Evolutionary conservation across 2,797 vertebrate species (phyloP).

Genomic region (Pseudotriccus pelzelni): DNA sequence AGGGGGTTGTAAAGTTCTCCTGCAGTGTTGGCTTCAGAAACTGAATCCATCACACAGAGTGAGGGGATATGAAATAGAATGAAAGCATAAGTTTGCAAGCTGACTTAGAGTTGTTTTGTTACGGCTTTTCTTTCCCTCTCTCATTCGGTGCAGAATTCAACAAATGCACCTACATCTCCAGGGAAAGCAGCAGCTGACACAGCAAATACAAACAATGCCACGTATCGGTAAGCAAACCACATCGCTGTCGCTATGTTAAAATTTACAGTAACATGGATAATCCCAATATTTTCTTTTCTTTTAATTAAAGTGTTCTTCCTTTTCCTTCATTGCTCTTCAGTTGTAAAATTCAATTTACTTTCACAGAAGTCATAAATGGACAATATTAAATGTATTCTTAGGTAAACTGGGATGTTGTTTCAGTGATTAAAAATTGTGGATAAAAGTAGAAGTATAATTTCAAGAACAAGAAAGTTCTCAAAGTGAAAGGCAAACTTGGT

Average conservation of each 20-base stretch:
- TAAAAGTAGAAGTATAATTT: neutral
- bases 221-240: slow-evolving; percentile 70
- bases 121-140: neutral
- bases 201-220: slow-evolving; percentile 37
- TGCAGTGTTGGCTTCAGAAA: neutral
- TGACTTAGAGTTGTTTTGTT: neutral
- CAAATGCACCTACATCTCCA: slow-evolving; percentile 72
- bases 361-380: neutral
- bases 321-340: neutral
- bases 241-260: neutral
- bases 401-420: neutral
- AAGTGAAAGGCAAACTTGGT: neutral
- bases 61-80: neutral
- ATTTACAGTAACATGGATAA: neutral
- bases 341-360: neutral
- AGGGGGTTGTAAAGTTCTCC: neutral
- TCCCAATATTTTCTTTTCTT: neutral
- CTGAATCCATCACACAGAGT: neutral
- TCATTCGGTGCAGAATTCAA: slow-evolving; percentile 40
- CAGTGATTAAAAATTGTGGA: neutral
- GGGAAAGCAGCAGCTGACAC: slow-evolving; percentile 69
- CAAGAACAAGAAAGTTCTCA: neutral
- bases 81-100: neutral
- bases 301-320: neutral
- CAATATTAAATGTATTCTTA: neutral